Evolutionary conservation across 2,797 vertebrate species (phyloP).

Genomic region (Melanotaenia parkinsoni): DNA sequence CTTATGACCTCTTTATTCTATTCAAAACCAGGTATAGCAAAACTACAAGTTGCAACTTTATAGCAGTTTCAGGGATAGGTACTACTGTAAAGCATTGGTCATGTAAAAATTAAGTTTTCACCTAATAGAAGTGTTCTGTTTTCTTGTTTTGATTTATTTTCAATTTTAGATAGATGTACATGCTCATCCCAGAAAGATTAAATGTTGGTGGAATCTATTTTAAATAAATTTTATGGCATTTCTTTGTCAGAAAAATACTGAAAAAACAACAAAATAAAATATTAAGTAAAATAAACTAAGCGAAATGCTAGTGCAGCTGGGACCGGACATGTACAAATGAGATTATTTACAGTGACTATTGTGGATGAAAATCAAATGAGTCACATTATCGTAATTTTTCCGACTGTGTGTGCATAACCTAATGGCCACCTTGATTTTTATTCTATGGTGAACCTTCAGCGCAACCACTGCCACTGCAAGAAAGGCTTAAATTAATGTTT

Average conservation of each 20-base stretch:
- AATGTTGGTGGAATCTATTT: background rate
- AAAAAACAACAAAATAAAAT: background rate
- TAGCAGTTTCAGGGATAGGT: background rate
- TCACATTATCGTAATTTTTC: background rate
- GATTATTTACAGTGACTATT: background rate
- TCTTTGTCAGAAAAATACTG: background rate
- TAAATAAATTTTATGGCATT: conserved; percentile 3
- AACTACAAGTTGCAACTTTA: background rate
- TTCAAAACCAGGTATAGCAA: background rate
- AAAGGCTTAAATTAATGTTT: conserved; percentile 8
- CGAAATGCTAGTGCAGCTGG: background rate
- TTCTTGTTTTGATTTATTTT: background rate
- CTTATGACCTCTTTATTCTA: background rate
- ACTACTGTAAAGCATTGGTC: background rate
- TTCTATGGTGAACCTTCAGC: background rate
- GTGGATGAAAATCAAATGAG: background rate
- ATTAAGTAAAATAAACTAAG: background rate
- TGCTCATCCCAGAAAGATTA: background rate
- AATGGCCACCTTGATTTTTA: background rate
- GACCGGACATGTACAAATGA: background rate
- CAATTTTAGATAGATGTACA: background rate
- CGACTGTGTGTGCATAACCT: background rate
- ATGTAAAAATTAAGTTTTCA: background rate
- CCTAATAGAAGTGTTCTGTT: background rate
- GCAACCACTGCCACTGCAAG: background rate